A percentile compares a stretch with the other conserved stretches of the same genome.
Conservation (phyloP, 2,797 vertebrate genomes). For the Xiphophorus birchmanni region DNA sequence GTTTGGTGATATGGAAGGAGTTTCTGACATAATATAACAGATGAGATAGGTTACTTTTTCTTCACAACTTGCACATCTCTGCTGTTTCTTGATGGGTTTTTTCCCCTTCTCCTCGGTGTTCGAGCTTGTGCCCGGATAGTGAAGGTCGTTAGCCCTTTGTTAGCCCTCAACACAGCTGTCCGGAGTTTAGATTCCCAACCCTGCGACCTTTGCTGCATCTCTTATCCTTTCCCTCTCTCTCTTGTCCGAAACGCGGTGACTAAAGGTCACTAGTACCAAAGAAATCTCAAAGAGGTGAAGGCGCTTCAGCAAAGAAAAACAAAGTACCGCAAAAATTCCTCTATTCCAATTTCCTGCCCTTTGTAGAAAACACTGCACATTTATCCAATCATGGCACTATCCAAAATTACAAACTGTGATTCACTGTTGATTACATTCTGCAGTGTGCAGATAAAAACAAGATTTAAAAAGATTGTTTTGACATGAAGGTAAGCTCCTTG, state of each 20-base stretch:
- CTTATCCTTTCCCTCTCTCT: neutral
- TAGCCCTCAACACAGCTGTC: neutral
- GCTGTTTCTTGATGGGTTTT: neutral
- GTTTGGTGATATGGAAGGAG: constrained; percentile 20
- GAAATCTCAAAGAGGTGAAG: neutral
- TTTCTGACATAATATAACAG: constrained; percentile 18
- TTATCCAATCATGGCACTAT: neutral
- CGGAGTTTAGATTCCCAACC: neutral
- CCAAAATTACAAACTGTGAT: neutral
- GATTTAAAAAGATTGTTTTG: neutral
- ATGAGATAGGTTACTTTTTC: neutral
- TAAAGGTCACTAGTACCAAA: neutral
- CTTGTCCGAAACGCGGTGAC: neutral
- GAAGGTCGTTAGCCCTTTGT: neutral
- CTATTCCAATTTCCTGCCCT: neutral
- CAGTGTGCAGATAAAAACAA: neutral
- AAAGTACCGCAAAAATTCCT: neutral
- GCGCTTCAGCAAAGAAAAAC: neutral
- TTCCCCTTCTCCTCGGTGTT: neutral
- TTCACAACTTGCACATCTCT: neutral
- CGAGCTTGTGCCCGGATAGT: neutral
- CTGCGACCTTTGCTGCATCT: neutral
- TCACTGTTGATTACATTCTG: neutral
- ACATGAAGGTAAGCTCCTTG: neutral
- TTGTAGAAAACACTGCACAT: neutral